These are phyloP conservation scores for Philopedon plagiatum DNA, from an alignment of 2,888 invertebrate species.

Conservation along the genomic window DNA sequence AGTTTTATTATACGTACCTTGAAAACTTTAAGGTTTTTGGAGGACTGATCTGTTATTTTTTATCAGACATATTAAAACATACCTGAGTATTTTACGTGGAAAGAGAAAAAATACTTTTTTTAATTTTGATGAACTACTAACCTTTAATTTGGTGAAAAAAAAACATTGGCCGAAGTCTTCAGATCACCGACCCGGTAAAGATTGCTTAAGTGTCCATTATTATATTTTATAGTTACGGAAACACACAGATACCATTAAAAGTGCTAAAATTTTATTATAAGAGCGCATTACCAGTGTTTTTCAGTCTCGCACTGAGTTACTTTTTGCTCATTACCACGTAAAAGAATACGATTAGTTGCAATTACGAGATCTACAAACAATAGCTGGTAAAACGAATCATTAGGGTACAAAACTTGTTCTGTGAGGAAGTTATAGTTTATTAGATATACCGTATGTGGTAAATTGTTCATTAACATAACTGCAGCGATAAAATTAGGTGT, in stretches of 20 bases:
- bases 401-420: slow-evolving; percentile 5
- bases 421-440: slow-evolving; percentile 10
- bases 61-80: too few relatives aligned
- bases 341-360: slow-evolving; percentile 18
- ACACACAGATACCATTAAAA: neutral
- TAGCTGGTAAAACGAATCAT: slow-evolving; percentile 2
- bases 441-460: slow-evolving; percentile 10
- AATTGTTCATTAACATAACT: slow-evolving; percentile 1
- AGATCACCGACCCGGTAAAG: too few relatives aligned
- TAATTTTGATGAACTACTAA: too few relatives aligned
- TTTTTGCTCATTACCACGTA: slow-evolving; percentile 21
- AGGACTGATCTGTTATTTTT: too few relatives aligned
- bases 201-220: neutral
- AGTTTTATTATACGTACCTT: too few relatives aligned
- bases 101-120: too few relatives aligned
- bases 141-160: too few relatives aligned
- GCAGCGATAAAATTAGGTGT: neutral
- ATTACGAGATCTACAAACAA: slow-evolving; percentile 23
- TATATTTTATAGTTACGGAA: neutral
- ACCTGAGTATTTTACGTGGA: too few relatives aligned
- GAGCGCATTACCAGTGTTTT: slow-evolving; percentile 20
- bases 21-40: too few relatives aligned
- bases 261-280: slow-evolving; percentile 25
- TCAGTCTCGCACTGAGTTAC: slow-evolving; percentile 25
- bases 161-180: too few relatives aligned